Conservation (phyloP, 2,113 vertebrate species). For the Neolamprologus modestus region DNA sequence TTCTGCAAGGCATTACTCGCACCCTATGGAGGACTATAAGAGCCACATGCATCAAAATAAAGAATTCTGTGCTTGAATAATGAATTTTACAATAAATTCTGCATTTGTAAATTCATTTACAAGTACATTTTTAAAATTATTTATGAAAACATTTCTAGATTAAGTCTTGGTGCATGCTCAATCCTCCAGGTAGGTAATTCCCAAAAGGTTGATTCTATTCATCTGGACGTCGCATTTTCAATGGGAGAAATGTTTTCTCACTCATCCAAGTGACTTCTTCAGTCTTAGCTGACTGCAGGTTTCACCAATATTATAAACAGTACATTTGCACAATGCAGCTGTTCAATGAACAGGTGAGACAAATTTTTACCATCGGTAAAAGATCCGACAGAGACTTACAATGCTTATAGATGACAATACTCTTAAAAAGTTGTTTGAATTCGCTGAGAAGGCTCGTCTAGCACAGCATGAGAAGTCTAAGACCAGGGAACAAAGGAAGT, state of each 20-base stretch:
- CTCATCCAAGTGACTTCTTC: neutral
- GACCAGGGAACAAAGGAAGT: neutral
- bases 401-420: neutral
- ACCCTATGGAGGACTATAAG: neutral
- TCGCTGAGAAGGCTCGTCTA: neutral
- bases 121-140: neutral
- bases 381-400: neutral
- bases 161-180: neutral
- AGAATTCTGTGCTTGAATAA: neutral
- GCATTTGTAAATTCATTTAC: neutral
- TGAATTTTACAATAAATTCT: neutral
- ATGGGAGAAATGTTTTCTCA: neutral
- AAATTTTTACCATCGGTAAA: neutral
- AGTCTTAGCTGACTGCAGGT: neutral
- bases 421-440: neutral
- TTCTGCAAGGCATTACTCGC: neutral
- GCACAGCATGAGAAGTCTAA: neutral
- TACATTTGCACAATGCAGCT: neutral
- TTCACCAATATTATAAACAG: neutral
- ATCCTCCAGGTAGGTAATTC: neutral
- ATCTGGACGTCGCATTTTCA: neutral
- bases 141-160: neutral
- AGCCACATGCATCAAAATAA: neutral
- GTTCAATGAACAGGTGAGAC: neutral
- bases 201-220: neutral